These are phyloP conservation scores for Omphaloscelis lunosa DNA, from an alignment of 2,888 invertebrate species.

Conservation along the genomic window DNA sequence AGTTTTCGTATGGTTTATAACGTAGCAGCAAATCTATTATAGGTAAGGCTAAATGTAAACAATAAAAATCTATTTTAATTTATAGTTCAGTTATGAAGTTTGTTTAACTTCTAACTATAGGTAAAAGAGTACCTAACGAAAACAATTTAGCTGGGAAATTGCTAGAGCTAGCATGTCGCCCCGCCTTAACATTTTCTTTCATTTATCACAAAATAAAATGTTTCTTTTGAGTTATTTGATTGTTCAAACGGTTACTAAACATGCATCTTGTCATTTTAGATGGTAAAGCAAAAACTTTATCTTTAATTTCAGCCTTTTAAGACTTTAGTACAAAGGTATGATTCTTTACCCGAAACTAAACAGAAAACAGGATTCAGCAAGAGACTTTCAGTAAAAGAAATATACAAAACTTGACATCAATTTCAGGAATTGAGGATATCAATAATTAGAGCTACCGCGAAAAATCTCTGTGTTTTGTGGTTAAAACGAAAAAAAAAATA, in stretches of 20 bases:
- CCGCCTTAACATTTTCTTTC: not conserved
- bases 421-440: not conserved
- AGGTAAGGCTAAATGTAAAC: not conserved
- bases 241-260: not conserved
- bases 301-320: too few relatives aligned
- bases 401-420: not conserved
- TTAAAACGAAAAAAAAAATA: too few relatives aligned
- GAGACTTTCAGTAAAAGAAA: conserved; percentile 15
- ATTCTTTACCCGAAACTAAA: too few relatives aligned
- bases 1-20: not conserved
- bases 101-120: not conserved
- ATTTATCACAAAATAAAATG: conserved; percentile 8
- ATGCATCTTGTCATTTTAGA: too few relatives aligned
- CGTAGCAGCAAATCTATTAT: not conserved
- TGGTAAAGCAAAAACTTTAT: too few relatives aligned
- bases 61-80: not conserved
- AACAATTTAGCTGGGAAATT: conserved; percentile 11
- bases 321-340: too few relatives aligned
- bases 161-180: conserved; percentile 9
- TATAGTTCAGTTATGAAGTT: conserved; percentile 1
- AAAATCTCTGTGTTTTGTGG: not conserved
- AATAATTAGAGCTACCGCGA: not conserved
- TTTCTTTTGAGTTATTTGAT: not conserved
- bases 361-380: too few relatives aligned
- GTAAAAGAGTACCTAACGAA: not conserved